Evolutionary conservation across 2,888 invertebrate genomes (phyloP), one percentile per base, ranked within the genome.

Genomic region (Caenorhabditis angaria): DNA sequence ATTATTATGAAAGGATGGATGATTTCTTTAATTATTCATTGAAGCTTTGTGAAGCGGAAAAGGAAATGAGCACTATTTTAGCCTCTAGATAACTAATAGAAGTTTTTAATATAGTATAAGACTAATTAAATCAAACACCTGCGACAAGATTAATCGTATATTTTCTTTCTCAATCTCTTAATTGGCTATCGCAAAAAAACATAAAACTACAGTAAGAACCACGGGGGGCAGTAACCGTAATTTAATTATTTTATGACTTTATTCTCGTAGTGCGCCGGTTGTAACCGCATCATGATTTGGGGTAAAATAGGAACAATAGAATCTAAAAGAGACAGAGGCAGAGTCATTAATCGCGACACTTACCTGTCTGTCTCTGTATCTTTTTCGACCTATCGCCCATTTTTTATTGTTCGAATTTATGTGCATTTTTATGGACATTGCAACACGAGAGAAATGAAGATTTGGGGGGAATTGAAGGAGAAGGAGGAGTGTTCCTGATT

Each of bases 231-330:
- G 41, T 41, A 41, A 54, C 54, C 54, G 54, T 54, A 54, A 54
- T 54, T 54, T 25, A 27, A 27, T 54, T 41, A n/a, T n/a, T 54
- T 54, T 54, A 54, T 27, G 54, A 54, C 54, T 51, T 51, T 22
- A 51, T 24, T 51, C 51, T 41, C 41, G 41, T 18, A 41, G 41
- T 41, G 41, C 41, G 41, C 41, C 41, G 41, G 41, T 41, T 41
- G 41, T 41, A 41, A 41, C 41, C 41, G 41, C 41, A 41, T 41
- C 14, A 41, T 41, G 14, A 18, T 18, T 12, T 18, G 14, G 18
- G 41, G 32, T 5, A 32, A 32, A 12, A 32, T 32, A 12, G 5
- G 32, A 12, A 41, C 14, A 41, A 41, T 18, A 41, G n/a, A n/a
- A n/a, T n/a, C n/a, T n/a, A n/a, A n/a, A n/a, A n/a, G n/a, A n/a